Evolutionary conservation across 2,888 invertebrate genomes (phyloP).

Genomic region (Rhyacophila evoluta): DNA sequence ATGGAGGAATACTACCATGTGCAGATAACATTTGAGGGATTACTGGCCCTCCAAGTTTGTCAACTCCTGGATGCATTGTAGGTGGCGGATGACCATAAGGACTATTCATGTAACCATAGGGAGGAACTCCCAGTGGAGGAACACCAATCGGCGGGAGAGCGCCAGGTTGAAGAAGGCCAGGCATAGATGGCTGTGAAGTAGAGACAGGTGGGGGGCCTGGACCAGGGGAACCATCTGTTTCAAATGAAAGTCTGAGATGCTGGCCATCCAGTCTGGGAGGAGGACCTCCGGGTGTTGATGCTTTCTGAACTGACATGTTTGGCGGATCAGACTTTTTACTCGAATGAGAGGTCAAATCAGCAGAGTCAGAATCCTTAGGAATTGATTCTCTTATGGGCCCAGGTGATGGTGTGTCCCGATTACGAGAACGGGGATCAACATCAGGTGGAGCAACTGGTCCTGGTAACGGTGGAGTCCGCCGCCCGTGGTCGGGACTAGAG

Average conservation of each 20-base stretch:
- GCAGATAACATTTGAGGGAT: slow-evolving; percentile 64
- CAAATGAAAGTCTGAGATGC: slow-evolving; percentile 58
- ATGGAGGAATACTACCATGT: slow-evolving; percentile 58
- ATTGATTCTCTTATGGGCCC: background rate
- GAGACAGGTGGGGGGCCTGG: slow-evolving; percentile 64
- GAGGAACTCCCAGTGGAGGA: slow-evolving; percentile 68
- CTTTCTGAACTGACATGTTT: background rate
- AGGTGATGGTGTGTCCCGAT: slow-evolving; percentile 38
- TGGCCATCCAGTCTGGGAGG: slow-evolving; percentile 63
- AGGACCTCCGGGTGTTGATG: slow-evolving; percentile 61
- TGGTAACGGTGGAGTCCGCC: slow-evolving; percentile 68
- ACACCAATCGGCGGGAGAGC: slow-evolving; percentile 74
- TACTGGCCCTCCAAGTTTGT: slow-evolving; percentile 64
- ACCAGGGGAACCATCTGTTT: slow-evolving; percentile 61
- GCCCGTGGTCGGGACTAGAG: slow-evolving; percentile 61
- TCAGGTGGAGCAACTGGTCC: slow-evolving; percentile 58
- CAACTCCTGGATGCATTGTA: slow-evolving; percentile 59
- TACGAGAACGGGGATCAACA: slow-evolving; percentile 31
- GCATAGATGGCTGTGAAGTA: slow-evolving; percentile 70
- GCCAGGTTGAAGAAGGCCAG: slow-evolving; percentile 71
- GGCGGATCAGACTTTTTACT: slow-evolving; percentile 41
- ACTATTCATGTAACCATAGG: slow-evolving; percentile 75
- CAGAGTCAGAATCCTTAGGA: slow-evolving; percentile 32
- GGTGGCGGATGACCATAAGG: slow-evolving; percentile 61
- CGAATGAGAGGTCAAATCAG: slow-evolving; percentile 28